phyloP scores from a whole-genome alignment of 2,888 invertebrate genomes.

The Ptilodon capucinus region DNA sequence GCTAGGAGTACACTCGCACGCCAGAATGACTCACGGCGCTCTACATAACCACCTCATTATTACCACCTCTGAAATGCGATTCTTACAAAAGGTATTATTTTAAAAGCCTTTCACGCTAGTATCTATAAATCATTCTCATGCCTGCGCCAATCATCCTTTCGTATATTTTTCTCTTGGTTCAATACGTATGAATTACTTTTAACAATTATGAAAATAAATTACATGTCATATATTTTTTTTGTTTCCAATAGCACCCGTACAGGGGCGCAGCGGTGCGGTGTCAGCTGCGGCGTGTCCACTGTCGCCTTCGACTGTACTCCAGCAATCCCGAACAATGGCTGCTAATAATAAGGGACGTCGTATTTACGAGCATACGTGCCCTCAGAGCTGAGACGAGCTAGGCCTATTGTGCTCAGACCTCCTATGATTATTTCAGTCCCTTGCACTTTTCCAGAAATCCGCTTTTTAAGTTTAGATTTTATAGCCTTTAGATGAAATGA shows the following conservation, averaged over 20 bases:
- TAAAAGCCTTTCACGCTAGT: neutral
- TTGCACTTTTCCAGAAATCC: slow-evolving; percentile 74
- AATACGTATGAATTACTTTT: slow-evolving; percentile 9
- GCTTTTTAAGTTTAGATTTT: slow-evolving; percentile 67
- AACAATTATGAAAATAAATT: slow-evolving; percentile 22
- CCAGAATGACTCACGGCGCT: slow-evolving; percentile 7
- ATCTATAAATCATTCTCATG: neutral
- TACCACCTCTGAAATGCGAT: neutral
- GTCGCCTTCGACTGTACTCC: slow-evolving; percentile 62
- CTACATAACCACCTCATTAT: neutral
- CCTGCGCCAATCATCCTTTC: neutral
- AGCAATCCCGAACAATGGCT: slow-evolving; percentile 74
- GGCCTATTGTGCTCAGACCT: slow-evolving; percentile 78
- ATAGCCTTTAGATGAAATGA: slow-evolving; percentile 61
- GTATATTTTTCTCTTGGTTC: neutral
- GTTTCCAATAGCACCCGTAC: slow-evolving; percentile 29
- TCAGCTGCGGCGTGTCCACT: slow-evolving; percentile 25
- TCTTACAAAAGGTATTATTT: neutral
- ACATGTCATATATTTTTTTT: slow-evolving; percentile 25
- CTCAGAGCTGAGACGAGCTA: slow-evolving; percentile 71
- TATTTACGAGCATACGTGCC: slow-evolving; percentile 82
- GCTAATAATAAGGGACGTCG: slow-evolving; percentile 79
- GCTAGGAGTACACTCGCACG: slow-evolving; percentile 60
- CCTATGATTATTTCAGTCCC: slow-evolving; percentile 78
- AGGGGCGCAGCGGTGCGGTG: too few relatives aligned